Percentiles rank a stretch among this genome's conserved stretches.
phyloP scores from a whole-genome alignment of 2,113 vertebrate genomes.

The Guaruba guarouba region DNA sequence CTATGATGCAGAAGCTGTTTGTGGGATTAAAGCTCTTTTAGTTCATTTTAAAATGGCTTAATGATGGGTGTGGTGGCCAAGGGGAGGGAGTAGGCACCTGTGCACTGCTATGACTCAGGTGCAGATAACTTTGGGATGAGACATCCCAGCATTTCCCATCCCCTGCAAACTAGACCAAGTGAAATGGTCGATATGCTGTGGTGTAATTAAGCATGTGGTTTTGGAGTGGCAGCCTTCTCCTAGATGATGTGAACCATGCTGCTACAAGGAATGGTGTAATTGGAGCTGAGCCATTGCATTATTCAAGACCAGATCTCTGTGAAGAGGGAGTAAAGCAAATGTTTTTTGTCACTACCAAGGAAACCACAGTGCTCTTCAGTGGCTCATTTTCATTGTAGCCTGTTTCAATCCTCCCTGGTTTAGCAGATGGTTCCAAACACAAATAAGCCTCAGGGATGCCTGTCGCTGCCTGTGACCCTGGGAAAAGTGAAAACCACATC shows the following conservation, averaged over 20 bases:
- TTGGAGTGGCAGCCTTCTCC: background rate
- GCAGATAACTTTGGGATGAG: background rate
- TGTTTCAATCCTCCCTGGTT: background rate
- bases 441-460: background rate
- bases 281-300: background rate
- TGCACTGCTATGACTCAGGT: background rate
- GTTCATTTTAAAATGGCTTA: background rate
- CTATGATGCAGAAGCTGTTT: background rate
- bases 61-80: background rate
- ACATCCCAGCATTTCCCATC: background rate
- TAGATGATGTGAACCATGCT: background rate
- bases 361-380: background rate
- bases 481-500: background rate
- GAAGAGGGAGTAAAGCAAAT: background rate
- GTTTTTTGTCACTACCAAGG: background rate
- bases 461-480: background rate
- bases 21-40: background rate
- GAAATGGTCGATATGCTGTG: background rate
- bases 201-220: background rate
- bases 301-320: background rate
- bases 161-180: fast-evolving
- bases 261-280: background rate
- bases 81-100: background rate
- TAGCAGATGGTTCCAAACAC: slow-evolving; percentile 21
- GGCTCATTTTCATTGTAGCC: background rate